Evolutionary conservation across 2,888 invertebrate species (phyloP), one percentile per base, ranked within the genome.

Genomic region (Campoletis raptor): DNA sequence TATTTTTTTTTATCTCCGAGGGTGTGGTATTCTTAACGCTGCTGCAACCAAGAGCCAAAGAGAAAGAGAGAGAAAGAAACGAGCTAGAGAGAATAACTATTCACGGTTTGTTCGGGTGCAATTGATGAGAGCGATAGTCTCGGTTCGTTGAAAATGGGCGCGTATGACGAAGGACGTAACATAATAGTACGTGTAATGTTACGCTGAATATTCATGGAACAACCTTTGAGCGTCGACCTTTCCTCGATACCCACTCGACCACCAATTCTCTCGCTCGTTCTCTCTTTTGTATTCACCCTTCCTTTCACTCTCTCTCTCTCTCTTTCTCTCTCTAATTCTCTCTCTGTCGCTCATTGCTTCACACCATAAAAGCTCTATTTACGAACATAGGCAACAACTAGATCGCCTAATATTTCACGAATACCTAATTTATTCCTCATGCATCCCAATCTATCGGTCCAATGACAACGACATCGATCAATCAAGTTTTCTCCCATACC

Each of bases 161-260:
- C 81, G 81, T 76, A 42, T 76, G 40, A 74, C 74, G 74, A 81
- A 81, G 81, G 81, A 81, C 81, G 81, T 67, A 67, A 54, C 81
- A 57, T 61, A 79, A 57, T 36, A 48, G 37, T 48, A 66, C 45
- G 48, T 30, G 40, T 45, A 52, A 52, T 66, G 37, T 73, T 66
- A 30, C 45, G 70, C 64, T 83, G 80, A 81, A 86, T 86, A 86
- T 81, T 86, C 86, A 81, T 83, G 73, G 30, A 81, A 72, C 57
- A 77, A 77, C 80, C 80, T 86, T 80, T 83, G 83, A 80, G 76
- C 70, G 77, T 48, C 81, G 86, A 86, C 86, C 86, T 86, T 86
- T 86, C 81, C 72, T 83, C 86, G 77, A 83, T 83, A 64, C 78
- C 83, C 86, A 83, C 86, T 86, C 86, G 61, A 86, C 76, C 76